Base-by-base conservation (phyloP, 2,113 vertebrate genomes). In the Xiphophorus maculatus region DNA sequence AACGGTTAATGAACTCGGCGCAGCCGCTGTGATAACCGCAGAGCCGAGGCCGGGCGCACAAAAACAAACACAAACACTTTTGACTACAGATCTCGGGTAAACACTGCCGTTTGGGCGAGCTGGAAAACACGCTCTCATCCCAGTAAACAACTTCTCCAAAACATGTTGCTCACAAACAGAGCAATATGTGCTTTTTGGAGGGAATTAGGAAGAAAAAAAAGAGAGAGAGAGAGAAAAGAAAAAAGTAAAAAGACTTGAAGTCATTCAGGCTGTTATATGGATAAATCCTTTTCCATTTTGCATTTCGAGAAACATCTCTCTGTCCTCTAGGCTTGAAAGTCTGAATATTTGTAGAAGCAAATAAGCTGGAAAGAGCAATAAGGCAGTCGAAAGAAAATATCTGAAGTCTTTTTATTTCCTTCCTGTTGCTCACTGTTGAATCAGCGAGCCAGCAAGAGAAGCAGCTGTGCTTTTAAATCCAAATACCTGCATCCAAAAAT, bases 1-100 rank as follows among this genome's bases (percentile, higher is more conserved):
- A 82, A 80, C 76, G 87, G 72, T 86, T 88, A 90, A 90, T 90
- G 83, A 90, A 88, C 76, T 83, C 73, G 82, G 81, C 66, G 76
- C 71, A 86, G 84, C 71, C 29, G 58, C 40, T 72, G 76, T 73
- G 74, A 86, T 86, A 89, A 88, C 77, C 75, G 54, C 54, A 71
- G 68, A 84, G 65, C 70, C 73, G 19, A 81, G 72, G 76, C 64
- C 71, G 75, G 19, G 70, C 71, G 71, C n/a, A 71, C 35, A 75
- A 66, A 86, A 84, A 86, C 73, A 84, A 82, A 79, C 78, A 74
- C 40, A 80, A 75, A 70, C 54, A 66, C 76, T 72, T 86, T 29
- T 61, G 64, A 77, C 77, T 80, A 81, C 54, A 66, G 63, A 77
- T 76, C 79, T 0, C 61, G 58, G 67, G 78, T 75, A 83, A 86